Base-by-base conservation (phyloP, 2,113 vertebrate species). In the Diadophis punctatus region DNA sequence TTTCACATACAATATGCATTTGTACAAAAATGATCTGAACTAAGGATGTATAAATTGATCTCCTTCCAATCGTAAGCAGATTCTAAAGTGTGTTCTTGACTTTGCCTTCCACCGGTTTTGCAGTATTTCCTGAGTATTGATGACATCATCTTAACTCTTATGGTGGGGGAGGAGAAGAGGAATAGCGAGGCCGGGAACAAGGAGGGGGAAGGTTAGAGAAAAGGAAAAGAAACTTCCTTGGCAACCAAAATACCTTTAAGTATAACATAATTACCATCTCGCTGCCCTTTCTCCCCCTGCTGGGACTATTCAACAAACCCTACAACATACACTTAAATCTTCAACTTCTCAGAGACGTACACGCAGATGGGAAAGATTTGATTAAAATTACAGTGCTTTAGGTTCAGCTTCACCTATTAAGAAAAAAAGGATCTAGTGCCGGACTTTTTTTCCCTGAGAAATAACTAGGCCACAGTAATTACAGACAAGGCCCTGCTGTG, bases 361-460 rank as follows among this genome's bases (percentile, higher is more conserved):
- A 96, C 68, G 20, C 97, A 98, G 97, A 98, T 97, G 97, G 97
- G 96, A 97, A 96, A 98, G 97, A 98, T 98, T 97, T 98, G 98
- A 98, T 98, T 98, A 98, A 98, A 98, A 98, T 98, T 98, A 97
- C 97, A 98, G 98, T 97, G 97, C 98, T 98, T 97, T 98, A 98
- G 97, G 97, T 98, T 98, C 97, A 98, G 97, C 97, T 98, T 98
- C 97, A 98, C 97, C 97, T 98, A 98, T 98, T 97, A 97, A 97
- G 95, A 48, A 95, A 97, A 97, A 96, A 97, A 88, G 89, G 96
- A 97, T 97, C 88, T 96, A 94, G 96, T 96, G 95, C 95, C 96
- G 97, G 97, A 98, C 97, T 96, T 97, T 97, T 97, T 97, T 95
- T 94, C 95, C 88, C 90, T 87, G 95, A 97, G 96, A 97, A 97